Conservation (phyloP, 1,140 invertebrate genomes). For the Nasonia longicornis region DNA sequence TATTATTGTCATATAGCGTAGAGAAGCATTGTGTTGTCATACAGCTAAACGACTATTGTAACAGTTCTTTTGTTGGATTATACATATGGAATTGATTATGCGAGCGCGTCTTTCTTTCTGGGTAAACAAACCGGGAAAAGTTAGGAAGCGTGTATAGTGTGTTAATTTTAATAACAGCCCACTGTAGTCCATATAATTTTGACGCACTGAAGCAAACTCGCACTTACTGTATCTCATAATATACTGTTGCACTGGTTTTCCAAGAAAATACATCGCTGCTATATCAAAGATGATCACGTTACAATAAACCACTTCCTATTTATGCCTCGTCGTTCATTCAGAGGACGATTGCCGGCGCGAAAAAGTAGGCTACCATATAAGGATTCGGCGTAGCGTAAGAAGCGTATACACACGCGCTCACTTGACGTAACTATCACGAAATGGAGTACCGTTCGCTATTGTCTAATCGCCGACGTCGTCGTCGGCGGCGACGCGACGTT, state of each 20-base stretch:
- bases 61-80: background rate
- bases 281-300: too few species aligned
- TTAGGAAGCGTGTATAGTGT: too few species aligned
- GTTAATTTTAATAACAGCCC: too few species aligned
- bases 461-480: conserved; percentile 24
- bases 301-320: too few species aligned
- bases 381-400: background rate
- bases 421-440: conserved; percentile 42
- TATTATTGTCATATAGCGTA: too few species aligned
- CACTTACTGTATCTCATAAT: too few species aligned
- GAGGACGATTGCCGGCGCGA: background rate
- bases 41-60: background rate
- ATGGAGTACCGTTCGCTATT: conserved; percentile 36
- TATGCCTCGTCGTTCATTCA: background rate
- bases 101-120: background rate
- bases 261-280: too few species aligned
- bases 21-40: background rate
- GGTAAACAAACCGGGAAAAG: too few species aligned
- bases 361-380: conserved; percentile 28
- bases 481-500: conserved; percentile 1
- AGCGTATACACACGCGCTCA: background rate
- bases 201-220: too few species aligned
- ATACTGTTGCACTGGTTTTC: too few species aligned
- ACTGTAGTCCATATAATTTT: too few species aligned
- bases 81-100: background rate